Base-by-base conservation (phyloP, 2,797 vertebrate species). In the Enteromius unitaeniatus region DNA sequence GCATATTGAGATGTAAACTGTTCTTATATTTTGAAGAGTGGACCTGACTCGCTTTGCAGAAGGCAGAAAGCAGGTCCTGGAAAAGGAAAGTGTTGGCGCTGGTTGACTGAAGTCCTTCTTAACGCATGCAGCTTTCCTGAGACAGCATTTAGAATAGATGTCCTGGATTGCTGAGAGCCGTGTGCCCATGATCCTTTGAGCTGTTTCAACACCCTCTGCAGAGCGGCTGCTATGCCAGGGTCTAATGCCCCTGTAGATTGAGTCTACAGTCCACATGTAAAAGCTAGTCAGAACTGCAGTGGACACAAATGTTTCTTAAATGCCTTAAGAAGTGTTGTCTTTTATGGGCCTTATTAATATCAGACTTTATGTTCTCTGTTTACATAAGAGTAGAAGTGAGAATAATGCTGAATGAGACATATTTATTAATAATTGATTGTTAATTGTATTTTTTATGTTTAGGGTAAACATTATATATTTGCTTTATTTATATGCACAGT, bases 21-120 rank as follows among this genome's bases (percentile, higher is more conserved):
- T 80, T 21, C 23, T 53, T 81, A 5, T 69, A 70, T 26, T 58
- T 73, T 58, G 19, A 73, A 23, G 53, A 49, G 69, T 21, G 72
- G 58, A n/a, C 28, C 80, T 64, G 42, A 82, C 13, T 62, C n/a
- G 0, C 13, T 49, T 74, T 17, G 42, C 49, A 80, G 55, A 74
- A 58, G 40, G 80, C 40, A 47, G 69, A 74, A 73, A 73, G 69
- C 17, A 42, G 69, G n/a, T n/a, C n/a, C n/a, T n/a, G n/a, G n/a
- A n/a, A n/a, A n/a, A n/a, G n/a, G 64, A 73, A 82, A 62, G 69
- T 49, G 11, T 55, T 73, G 4, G 42, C 51, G 21, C 79, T 21
- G 34, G 15, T 34, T 73, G 69, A 60, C 69, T 82, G 21, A 42
- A 82, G 40, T 34, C 31, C n/a, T 49, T 65, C 31, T 62, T 51